phyloP scores from a whole-genome alignment of 1,140 invertebrate genomes.

The Eriocheir sinensis region DNA sequence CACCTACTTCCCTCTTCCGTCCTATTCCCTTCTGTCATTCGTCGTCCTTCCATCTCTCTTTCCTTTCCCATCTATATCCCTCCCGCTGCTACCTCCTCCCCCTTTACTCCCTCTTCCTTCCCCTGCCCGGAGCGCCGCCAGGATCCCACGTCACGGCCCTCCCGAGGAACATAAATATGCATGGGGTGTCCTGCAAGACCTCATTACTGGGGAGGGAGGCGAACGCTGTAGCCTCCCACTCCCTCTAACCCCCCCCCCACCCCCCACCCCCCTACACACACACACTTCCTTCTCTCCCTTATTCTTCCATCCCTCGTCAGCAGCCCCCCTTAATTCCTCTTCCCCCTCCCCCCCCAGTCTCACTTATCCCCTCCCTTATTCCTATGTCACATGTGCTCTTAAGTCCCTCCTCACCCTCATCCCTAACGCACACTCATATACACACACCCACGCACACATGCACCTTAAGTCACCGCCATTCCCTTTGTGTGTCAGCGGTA shows the following conservation, averaged over 20 bases:
- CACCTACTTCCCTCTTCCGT: neutral
- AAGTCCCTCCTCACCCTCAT: neutral
- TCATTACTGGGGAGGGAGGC: neutral
- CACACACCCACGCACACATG: no score
- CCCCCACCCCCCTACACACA: neutral
- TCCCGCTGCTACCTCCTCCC: neutral
- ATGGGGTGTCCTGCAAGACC: conserved; percentile 51
- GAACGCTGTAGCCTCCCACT: neutral
- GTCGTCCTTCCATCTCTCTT: neutral
- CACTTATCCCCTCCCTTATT: neutral
- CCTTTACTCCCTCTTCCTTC: neutral
- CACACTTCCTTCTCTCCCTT: no score
- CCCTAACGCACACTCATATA: neutral
- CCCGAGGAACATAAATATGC: conserved; percentile 54
- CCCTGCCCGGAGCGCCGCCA: neutral
- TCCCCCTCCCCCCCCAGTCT: neutral
- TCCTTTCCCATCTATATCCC: neutral
- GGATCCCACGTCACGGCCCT: neutral
- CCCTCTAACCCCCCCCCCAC: neutral
- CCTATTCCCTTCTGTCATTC: neutral
- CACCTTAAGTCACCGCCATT: no score
- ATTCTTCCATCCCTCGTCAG: no score
- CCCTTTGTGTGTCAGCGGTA: neutral
- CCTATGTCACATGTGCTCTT: no score
- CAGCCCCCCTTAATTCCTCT: neutral